Conservation (phyloP, 2,888 invertebrate species). For the Philopedon plagiatum region DNA sequence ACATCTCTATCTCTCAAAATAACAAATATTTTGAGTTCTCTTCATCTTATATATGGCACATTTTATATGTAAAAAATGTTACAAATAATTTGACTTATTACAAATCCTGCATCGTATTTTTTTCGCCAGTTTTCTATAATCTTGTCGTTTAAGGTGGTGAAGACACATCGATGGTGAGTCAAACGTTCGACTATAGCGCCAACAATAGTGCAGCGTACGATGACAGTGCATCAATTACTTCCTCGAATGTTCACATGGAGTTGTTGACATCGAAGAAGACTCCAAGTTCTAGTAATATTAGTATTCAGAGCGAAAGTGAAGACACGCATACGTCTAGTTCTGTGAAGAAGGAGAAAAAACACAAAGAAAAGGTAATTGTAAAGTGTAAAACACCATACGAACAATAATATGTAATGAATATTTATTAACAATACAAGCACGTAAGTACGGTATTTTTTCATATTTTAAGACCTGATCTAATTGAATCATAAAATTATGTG, state of each 20-base stretch:
- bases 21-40: no score
- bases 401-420: no score
- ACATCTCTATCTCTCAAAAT: no score
- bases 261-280: constrained; percentile 72
- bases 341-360: constrained; percentile 56
- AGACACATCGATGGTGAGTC: constrained; percentile 68
- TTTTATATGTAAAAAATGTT: no score
- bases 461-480: no score
- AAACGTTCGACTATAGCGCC: constrained; percentile 69
- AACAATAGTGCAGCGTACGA: constrained; percentile 70
- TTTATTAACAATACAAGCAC: no score
- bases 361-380: constrained; percentile 59
- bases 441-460: no score
- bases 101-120: background rate
- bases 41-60: no score
- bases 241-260: constrained; percentile 72
- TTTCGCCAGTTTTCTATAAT: no score
- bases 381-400: no score
- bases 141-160: constrained; percentile 66
- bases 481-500: no score
- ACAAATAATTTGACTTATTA: background rate
- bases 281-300: constrained; percentile 71
- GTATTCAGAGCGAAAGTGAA: constrained; percentile 70
- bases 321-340: constrained; percentile 62
- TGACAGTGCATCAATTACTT: constrained; percentile 71